A percentile compares a stretch with the other conserved stretches of the same genome.
These are phyloP conservation scores for Pipa parva DNA, from an alignment of 2,113 vertebrate genomes.

Conservation along the genomic window DNA sequence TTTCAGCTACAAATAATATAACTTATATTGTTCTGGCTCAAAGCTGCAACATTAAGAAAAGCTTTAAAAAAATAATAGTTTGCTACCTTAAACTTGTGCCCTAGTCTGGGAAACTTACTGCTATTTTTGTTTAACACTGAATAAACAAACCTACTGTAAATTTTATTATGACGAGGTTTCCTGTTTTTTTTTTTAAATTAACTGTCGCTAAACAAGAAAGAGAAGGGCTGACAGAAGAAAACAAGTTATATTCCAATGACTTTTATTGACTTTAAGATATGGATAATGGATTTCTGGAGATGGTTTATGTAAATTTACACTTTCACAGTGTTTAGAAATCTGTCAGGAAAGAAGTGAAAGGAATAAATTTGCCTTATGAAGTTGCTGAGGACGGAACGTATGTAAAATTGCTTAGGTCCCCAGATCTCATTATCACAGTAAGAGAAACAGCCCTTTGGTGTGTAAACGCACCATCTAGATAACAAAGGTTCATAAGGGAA, in stretches of 20 bases:
- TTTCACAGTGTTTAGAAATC: neutral
- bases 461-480: conserved; percentile 10
- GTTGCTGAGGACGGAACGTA: neutral
- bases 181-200: too few species aligned
- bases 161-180: too few species aligned
- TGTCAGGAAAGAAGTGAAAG: neutral
- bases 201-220: too few species aligned
- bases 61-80: too few species aligned
- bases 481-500: neutral
- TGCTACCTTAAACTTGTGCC: too few species aligned
- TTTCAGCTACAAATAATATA: too few species aligned
- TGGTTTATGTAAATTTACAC: neutral
- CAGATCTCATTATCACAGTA: neutral
- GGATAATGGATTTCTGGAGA: neutral
- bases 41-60: too few species aligned
- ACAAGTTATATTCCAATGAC: neutral
- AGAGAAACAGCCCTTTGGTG: conserved; percentile 16
- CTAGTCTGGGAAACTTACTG: too few species aligned
- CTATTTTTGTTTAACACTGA: too few species aligned
- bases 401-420: neutral
- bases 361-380: neutral
- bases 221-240: too few species aligned
- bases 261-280: neutral
- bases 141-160: too few species aligned
- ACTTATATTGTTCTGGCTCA: too few species aligned